phyloP scores from a whole-genome alignment of 2,113 vertebrate genomes.

The Gallinago media region DNA sequence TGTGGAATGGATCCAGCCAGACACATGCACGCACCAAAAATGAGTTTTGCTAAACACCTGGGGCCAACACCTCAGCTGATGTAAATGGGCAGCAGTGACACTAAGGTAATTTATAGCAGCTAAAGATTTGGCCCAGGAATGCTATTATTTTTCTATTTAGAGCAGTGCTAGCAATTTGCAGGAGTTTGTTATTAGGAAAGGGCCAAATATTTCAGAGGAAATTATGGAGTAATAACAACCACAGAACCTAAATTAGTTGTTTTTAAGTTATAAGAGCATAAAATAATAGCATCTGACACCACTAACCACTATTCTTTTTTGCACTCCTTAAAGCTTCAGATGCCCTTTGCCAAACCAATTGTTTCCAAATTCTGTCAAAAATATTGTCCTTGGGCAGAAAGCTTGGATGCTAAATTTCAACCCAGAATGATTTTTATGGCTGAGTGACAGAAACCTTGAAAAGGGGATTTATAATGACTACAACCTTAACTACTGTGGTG shows the following conservation, averaged over 20 bases:
- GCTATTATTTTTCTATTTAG: constrained; percentile 33
- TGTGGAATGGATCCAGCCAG: neutral
- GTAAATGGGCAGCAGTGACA: neutral
- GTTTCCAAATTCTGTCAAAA: constrained; percentile 71
- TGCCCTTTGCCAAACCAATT: constrained; percentile 59
- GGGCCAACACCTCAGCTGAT: constrained; percentile 20
- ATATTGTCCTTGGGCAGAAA: constrained; percentile 67
- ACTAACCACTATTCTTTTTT: constrained; percentile 57
- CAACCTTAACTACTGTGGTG: constrained; percentile 1
- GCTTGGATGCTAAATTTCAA: constrained; percentile 58
- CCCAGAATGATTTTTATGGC: constrained; percentile 60
- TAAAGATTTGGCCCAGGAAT: neutral
- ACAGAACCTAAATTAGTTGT: constrained; percentile 52
- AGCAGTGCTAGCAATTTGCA: constrained; percentile 40
- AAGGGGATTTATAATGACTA: constrained; percentile 49
- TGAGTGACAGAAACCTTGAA: constrained; percentile 52
- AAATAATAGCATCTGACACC: constrained; percentile 70
- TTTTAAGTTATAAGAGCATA: constrained; percentile 62
- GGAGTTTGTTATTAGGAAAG: constrained; percentile 39
- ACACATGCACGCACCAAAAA: neutral
- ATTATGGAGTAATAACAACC: constrained; percentile 58
- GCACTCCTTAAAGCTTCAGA: constrained; percentile 8
- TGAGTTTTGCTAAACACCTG: neutral
- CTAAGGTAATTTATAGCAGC: constrained; percentile 28
- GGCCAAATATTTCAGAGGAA: constrained; percentile 46